These are phyloP conservation scores for Paradoxurus hermaphroditus DNA, from an alignment of 2,113 vertebrate species.

Conservation along the genomic window DNA sequence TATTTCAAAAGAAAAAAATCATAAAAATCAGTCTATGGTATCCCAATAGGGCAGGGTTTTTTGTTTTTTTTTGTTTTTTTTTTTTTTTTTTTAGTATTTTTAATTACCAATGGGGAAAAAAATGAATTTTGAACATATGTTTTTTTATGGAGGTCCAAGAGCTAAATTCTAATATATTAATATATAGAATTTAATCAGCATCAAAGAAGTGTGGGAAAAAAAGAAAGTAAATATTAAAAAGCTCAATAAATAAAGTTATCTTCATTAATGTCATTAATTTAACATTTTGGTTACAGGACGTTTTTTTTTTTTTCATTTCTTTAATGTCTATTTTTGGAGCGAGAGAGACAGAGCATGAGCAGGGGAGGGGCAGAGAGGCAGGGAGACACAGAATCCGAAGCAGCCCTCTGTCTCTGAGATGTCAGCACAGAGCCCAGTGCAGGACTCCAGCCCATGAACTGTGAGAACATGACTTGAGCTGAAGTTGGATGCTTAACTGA, in stretches of 20 bases:
- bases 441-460: no score
- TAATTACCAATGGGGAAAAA: neutral
- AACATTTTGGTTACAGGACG: neutral
- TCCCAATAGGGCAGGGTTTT: neutral
- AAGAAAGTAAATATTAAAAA: neutral
- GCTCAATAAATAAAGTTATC: neutral
- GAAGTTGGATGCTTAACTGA: no score
- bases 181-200: neutral
- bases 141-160: neutral
- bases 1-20: neutral
- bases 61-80: no score
- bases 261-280: neutral
- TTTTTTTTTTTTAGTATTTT: no score
- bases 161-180: neutral
- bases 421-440: no score
- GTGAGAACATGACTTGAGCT: no score
- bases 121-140: neutral
- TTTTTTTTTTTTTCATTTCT: neutral
- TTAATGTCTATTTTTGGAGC: no score
- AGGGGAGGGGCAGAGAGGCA: no score
- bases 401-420: no score
- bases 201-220: neutral
- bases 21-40: neutral
- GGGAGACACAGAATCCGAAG: no score
- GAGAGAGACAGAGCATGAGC: no score